A percentile compares a stretch with the other conserved stretches of the same genome.
Conservation (phyloP, 2,888 invertebrate species). For the Acanthacorydalis orientalis region DNA sequence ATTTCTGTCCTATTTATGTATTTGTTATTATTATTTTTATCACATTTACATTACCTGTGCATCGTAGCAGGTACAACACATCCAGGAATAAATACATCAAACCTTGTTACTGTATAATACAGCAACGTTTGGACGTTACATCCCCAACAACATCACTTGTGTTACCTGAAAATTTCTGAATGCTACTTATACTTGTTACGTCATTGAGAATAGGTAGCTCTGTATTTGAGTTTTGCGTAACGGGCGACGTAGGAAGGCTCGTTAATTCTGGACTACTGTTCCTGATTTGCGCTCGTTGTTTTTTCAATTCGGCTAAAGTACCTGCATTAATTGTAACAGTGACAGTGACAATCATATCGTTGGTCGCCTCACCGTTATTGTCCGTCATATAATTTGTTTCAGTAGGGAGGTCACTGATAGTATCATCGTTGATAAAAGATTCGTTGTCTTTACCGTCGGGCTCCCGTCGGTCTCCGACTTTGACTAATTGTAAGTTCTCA, state of each 20-base stretch:
- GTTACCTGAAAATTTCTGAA: conserved; percentile 51
- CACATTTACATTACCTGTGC: neutral
- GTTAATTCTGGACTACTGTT: conserved; percentile 37
- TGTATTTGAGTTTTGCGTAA: conserved; percentile 22
- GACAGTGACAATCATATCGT: conserved; percentile 56
- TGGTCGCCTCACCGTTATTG: conserved; percentile 73
- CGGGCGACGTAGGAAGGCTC: conserved; percentile 18
- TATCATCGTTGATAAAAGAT: conserved; percentile 40
- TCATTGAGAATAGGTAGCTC: conserved; percentile 23
- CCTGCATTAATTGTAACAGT: conserved; percentile 66
- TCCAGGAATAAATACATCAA: neutral
- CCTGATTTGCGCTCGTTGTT: conserved; percentile 72
- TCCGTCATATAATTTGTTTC: conserved; percentile 44
- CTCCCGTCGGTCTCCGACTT: conserved; percentile 42
- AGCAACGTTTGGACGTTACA: conserved; percentile 52
- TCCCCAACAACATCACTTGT: conserved; percentile 67
- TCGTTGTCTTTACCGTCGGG: conserved; percentile 76
- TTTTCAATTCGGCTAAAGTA: conserved; percentile 84
- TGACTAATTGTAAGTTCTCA: conserved; percentile 11
- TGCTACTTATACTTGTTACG: conserved; percentile 24
- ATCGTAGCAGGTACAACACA: neutral
- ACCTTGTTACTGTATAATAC: conserved; percentile 45
- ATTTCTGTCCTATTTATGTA: neutral
- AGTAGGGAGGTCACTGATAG: conserved; percentile 35
- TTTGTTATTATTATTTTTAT: neutral